Evolutionary conservation across 2,888 invertebrate genomes (phyloP), one percentile per base, ranked within the genome.

Genomic region (Tipula lateralis): DNA sequence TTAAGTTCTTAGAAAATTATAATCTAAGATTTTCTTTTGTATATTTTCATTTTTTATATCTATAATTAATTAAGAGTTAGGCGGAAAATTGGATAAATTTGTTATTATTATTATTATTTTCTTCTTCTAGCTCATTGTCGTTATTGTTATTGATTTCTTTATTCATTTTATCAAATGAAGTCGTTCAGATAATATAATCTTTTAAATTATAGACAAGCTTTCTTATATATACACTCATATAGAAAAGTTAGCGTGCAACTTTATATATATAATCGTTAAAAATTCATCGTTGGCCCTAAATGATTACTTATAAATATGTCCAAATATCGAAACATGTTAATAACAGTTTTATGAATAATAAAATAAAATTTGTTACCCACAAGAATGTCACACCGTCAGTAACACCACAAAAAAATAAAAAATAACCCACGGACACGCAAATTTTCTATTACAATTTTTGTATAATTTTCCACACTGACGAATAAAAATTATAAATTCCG

Each of bases 1-100:
- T 66, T 66, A 66, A 66, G 66, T 66, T 66, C 66, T 66, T 66
- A 66, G 66, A 66, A 66, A 24, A 66, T 66, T 66, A 66, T 24
- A 66, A 66, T 66, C 66, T 66, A 66, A 66, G 66, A 66, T 66
- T 66, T 66, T 24, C 24, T 66, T 66, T 66, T 66, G 9, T 66
- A 66, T 24, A 66, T 66, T 66, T 24, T 24, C 24, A 66, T 24
- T 66, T 66, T 66, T 66, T 66, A 66, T 66, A 7, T 66, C 24
- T 66, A 24, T 66, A 66, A 66, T 66, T 66, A 66, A 66, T 66
- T 66, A 66, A 66, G 66, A 66, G 66, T 66, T 66, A 66, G 66
- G 66, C 66, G 66, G 24, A 66, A 66, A 66, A 66, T 66, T 24
- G 24, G 66, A 66, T 66, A 66, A 66, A 66, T 66, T 66, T 66